These are phyloP conservation scores for Heliothis virescens DNA, from an alignment of 1,140 invertebrate genomes.

Conservation along the genomic window DNA sequence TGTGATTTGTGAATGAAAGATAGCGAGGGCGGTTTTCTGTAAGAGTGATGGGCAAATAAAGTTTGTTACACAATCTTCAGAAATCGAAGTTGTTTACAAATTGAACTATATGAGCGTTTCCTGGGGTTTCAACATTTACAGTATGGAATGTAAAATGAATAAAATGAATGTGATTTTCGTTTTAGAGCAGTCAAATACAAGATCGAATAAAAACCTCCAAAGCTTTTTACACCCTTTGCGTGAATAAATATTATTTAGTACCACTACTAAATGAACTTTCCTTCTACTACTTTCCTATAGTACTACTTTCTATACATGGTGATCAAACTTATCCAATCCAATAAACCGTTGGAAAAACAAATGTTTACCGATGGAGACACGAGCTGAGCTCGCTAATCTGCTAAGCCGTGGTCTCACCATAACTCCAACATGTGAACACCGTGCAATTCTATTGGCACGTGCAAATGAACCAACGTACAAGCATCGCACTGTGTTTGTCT, in stretches of 20 bases:
- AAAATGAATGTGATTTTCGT: no score
- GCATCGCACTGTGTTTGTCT: conserved; percentile 67
- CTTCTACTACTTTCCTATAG: no score
- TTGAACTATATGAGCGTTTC: no score
- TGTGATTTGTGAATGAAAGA: conserved; percentile 54
- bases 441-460: conserved; percentile 65
- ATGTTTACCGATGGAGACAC: neutral
- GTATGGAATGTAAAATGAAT: no score
- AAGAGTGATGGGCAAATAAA: neutral
- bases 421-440: conserved; percentile 61
- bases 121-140: no score
- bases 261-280: neutral
- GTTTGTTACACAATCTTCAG: no score
- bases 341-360: conserved; percentile 29
- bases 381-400: conserved; percentile 55
- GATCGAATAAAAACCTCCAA: no score
- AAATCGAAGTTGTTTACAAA: no score
- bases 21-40: conserved; percentile 53
- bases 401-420: conserved; percentile 43
- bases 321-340: neutral
- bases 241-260: neutral
- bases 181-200: no score
- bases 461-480: conserved; percentile 70
- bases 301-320: neutral
- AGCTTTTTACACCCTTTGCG: no score